Base-by-base conservation (phyloP, 2,113 vertebrate species). In the Acinonyx jubatus region DNA sequence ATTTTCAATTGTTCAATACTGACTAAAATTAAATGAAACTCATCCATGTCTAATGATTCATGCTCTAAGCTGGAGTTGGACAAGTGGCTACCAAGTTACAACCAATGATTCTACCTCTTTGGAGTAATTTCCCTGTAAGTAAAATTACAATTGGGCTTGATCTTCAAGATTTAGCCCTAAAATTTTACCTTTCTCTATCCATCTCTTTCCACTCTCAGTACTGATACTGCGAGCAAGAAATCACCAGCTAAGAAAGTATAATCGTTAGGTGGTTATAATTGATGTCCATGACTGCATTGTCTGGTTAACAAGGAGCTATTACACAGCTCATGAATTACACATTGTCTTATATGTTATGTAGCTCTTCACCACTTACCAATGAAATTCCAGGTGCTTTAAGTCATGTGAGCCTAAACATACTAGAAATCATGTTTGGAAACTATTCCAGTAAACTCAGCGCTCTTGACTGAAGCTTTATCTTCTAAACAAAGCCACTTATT, bases 281-380 rank as follows among this genome's bases (percentile, higher is more conserved):
- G 11, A 2, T 83, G 15, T 45, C 21, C 23, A 2, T n/a, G 33
- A 91, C 68, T 81, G 12, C 12, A 52, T 27, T 92, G 25, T 69
- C 41, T 90, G 48, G 79, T 82, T 94, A 89, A 81, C 12, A 66
- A 82, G 29, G 15, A 48, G 9, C 16, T 88, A 71, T 91, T 94
- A 41, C 36, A 92, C n/a, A 93, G 66, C 10, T 93, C n/a, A 69
- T 83, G 41, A 95, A 89, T 91, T 92, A 76, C 19, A 90, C 27
- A 57, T 29, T n/a, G 3, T 41, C 23, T 79, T 89, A 82, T 48
- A 52, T 76, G 33, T 55, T 66, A 57, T 63, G 65, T 38, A 66
- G 45, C 8, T 90, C 33, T 76, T 91, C 31, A 83, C n/a, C n/a
- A 78, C 16, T 92, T 79, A 87, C 31, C 38, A 13, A 68, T 90